Percentiles rank a stretch among this genome's conserved stretches.
Evolutionary conservation across 2,888 invertebrate genomes (phyloP).

Genomic region (Drosophila ezoana): DNA sequence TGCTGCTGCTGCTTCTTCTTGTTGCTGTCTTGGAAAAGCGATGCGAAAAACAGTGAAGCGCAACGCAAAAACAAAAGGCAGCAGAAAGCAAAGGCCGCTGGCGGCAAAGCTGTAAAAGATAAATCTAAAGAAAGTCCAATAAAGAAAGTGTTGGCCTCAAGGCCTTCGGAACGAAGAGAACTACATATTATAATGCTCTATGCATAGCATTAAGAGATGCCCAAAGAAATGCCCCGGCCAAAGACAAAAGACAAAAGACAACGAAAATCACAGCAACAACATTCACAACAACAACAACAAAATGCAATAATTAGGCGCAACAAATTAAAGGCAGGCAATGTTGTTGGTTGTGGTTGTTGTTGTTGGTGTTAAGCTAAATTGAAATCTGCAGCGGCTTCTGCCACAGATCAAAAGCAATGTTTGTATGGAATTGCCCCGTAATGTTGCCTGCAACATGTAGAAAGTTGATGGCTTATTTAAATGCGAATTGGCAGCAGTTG

Average conservation of each 20-base stretch:
- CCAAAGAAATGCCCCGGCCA: constrained; percentile 36
- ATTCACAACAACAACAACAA: constrained; percentile 29
- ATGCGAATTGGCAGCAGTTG: constrained; percentile 43
- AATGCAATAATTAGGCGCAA: constrained; percentile 74
- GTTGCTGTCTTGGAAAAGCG: constrained; percentile 31
- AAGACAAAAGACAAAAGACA: constrained; percentile 40
- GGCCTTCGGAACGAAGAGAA: constrained; percentile 50
- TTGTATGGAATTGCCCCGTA: constrained; percentile 12
- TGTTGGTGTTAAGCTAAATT: constrained; percentile 37
- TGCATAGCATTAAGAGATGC: constrained; percentile 53
- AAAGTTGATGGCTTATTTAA: constrained; percentile 65
- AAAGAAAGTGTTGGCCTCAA: constrained; percentile 74
- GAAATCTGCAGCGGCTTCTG: constrained; percentile 52
- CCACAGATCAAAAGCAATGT: constrained; percentile 34
- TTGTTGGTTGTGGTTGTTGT: constrained; percentile 15
- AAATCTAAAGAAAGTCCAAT: constrained; percentile 72
- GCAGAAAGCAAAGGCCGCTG: constrained; percentile 40
- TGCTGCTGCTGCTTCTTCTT: constrained; percentile 11
- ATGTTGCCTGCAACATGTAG: constrained; percentile 38
- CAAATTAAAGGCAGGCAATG: constrained; percentile 56
- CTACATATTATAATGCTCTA: constrained; percentile 58
- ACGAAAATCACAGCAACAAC: constrained; percentile 16
- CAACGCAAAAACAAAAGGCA: constrained; percentile 51
- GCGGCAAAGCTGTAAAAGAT: constrained; percentile 49
- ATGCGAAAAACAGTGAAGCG: constrained; percentile 56